These are phyloP conservation scores for Chionoecetes opilio DNA, from an alignment of 1,140 invertebrate genomes.

Conservation along the genomic window DNA sequence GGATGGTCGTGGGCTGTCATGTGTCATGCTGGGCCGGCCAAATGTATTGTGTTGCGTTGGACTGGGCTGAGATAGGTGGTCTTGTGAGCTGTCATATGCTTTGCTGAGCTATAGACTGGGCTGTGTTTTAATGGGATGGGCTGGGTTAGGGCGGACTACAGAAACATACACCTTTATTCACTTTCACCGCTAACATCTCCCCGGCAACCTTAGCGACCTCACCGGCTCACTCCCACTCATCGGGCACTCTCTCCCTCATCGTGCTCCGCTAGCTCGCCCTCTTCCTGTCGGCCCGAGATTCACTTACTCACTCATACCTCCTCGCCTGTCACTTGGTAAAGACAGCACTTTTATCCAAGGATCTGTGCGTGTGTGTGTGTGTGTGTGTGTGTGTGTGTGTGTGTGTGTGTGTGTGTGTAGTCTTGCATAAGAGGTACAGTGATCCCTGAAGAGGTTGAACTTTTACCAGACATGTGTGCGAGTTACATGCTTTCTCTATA, in stretches of 20 bases:
- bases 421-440: not conserved
- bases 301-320: not conserved
- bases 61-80: not conserved
- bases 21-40: not conserved
- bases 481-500: not conserved
- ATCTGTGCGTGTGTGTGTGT: not conserved
- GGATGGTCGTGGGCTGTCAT: not conserved
- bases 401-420: not conserved
- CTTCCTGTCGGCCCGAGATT: not conserved
- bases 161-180: not conserved
- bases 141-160: not conserved
- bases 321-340: not conserved
- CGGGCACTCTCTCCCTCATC: not conserved
- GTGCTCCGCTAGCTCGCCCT: not conserved
- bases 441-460: not conserved
- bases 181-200: conserved; percentile 15
- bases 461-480: not conserved
- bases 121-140: not conserved
- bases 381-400: conserved; percentile 20
- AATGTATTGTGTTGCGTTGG: not conserved
- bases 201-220: not conserved
- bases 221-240: not conserved
- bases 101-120: not conserved
- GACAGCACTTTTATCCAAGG: not conserved
- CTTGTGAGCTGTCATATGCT: too few relatives aligned